Conservation (phyloP, 2,888 invertebrate species). For the Hemicrepidius hirtus region DNA sequence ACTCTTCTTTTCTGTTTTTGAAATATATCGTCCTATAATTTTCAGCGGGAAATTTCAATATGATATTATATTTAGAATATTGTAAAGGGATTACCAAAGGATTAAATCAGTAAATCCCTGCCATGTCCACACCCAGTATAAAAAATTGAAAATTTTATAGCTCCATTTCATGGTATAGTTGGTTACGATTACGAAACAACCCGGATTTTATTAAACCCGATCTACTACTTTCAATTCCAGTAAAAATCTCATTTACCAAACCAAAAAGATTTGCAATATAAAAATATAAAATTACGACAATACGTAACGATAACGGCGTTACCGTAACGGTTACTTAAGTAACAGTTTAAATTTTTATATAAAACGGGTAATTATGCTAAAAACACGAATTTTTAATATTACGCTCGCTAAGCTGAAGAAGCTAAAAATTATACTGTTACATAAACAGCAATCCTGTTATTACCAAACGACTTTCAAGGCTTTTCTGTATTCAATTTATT, state of each 20-base stretch:
- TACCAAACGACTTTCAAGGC: not conserved
- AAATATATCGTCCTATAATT: no score
- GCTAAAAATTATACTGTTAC: conserved; percentile 16
- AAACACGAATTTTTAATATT: conserved; percentile 6
- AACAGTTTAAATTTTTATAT: conserved; percentile 8
- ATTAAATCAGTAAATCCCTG: no score
- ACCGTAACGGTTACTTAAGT: conserved; percentile 16
- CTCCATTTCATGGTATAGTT: not conserved
- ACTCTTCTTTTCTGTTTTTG: no score
- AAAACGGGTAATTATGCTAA: conserved; percentile 1
- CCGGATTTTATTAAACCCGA: conserved; percentile 6
- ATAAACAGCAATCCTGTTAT: not conserved
- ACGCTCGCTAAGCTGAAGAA: conserved; percentile 1
- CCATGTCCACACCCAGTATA: not conserved
- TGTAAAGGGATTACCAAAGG: no score
- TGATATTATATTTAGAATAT: no score
- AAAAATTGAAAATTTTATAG: not conserved
- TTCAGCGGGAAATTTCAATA: no score
- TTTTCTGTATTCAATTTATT: not conserved
- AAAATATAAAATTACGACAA: not conserved
- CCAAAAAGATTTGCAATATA: not conserved
- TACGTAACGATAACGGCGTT: conserved; percentile 9
- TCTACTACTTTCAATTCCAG: not conserved
- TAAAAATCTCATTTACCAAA: not conserved
- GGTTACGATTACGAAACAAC: conserved; percentile 7